Conservation (phyloP, 2,113 vertebrate genomes). For the Sarotherodon lohbergeri region DNA sequence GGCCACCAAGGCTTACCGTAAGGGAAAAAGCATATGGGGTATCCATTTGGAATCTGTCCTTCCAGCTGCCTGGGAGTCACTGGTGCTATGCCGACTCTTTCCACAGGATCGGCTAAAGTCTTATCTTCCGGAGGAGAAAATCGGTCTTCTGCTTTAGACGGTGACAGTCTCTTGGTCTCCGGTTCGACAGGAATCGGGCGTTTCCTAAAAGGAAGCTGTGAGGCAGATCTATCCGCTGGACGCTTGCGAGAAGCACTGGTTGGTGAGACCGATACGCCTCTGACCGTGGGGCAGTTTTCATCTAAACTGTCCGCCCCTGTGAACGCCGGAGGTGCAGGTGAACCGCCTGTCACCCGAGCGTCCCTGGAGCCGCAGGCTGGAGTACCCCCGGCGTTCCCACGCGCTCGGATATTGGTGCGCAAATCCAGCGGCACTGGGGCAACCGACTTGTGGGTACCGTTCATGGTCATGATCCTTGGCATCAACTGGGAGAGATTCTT, state of each 20-base stretch:
- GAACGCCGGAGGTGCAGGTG: slow-evolving; percentile 11
- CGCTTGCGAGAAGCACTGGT: background rate
- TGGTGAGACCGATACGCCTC: background rate
- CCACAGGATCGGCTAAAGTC: background rate
- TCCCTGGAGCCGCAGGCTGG: slow-evolving; percentile 4
- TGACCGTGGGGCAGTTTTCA: background rate
- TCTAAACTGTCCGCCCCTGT: background rate
- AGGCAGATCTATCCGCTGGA: slow-evolving; percentile 2
- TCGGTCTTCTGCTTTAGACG: background rate
- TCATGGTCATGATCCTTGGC: slow-evolving; percentile 70
- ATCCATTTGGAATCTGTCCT: background rate
- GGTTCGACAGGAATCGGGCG: slow-evolving; percentile 48
- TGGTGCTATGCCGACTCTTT: background rate
- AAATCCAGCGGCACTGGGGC: slow-evolving; percentile 70
- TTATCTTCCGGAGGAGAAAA: background rate
- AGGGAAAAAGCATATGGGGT: background rate
- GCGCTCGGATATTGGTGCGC: slow-evolving; percentile 50
- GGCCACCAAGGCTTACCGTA: slow-evolving; percentile 12
- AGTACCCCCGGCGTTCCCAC: slow-evolving; percentile 8
- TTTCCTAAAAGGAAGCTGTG: slow-evolving; percentile 71
- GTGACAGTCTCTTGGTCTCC: slow-evolving; percentile 2
- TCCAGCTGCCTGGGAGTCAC: background rate
- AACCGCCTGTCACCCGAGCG: background rate
- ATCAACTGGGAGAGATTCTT: slow-evolving; percentile 22
- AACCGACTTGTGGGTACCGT: slow-evolving; percentile 48